Conservation (phyloP, 30 jellyfish, hydroid and myxozoan genomes). For the Cassiopea xamachana region DNA sequence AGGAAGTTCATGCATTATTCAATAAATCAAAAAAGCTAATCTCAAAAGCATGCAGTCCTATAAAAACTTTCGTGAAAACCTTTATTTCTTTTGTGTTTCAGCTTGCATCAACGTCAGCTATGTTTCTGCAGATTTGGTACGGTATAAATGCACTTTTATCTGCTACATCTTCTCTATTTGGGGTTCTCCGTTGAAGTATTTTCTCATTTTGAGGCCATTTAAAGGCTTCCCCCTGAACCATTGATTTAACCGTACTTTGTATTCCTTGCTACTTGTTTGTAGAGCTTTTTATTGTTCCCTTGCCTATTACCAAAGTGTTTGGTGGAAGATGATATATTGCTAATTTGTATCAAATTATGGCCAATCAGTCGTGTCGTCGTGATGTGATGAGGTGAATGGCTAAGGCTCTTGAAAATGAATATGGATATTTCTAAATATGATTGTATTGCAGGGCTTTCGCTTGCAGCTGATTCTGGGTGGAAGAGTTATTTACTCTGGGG, state of each 20-base stretch:
- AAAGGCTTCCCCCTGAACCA: not conserved
- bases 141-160: not conserved
- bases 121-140: constrained; percentile 28
- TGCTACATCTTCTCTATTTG: not conserved
- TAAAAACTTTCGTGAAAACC: not conserved
- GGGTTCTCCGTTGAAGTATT: not conserved
- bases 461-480: constrained; percentile 13
- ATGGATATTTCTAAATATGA: not conserved
- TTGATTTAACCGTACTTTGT: no score
- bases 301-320: no score
- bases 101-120: constrained; percentile 36
- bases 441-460: constrained; percentile 9
- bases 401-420: not conserved
- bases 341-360: no score
- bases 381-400: no score
- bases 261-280: no score
- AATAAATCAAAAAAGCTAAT: not conserved
- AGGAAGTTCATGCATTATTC: no score
- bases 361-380: no score
- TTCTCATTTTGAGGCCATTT: not conserved
- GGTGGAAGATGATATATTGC: no score
- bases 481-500: constrained; percentile 18
- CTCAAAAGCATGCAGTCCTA: not conserved
- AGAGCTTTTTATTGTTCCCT: no score
- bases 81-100: not conserved